Evolutionary conservation across 2,888 invertebrate species (phyloP), one percentile per base, ranked within the genome.

Genomic region (Chaetoderma sp.): DNA sequence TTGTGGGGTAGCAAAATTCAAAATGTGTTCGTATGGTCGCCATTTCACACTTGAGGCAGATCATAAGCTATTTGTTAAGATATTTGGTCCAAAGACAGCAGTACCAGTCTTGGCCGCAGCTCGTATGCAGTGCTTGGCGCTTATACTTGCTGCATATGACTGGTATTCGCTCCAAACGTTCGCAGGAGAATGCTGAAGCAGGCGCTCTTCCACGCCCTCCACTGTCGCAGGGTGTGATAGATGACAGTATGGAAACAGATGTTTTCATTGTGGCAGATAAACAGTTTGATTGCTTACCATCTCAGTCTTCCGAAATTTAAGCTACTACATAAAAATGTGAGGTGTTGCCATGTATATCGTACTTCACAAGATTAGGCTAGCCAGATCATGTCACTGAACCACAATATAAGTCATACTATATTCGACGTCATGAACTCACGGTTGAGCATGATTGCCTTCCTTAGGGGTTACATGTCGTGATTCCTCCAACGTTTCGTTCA

Each of bases 91-190:
- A 2, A 39, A 33, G 16, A 70, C 69, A 45, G 65, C 67, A 70
- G n/a, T 82, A 72, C 63, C 82, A 73, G 45, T 68, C 63, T 73
- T 76, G 28, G 77, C 80, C 18, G 76, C 82, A 5, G 77, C 39
- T 36, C 10, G 39, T 10, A 13, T 36, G n/a, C 39, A 36, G n/a
- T n/a, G 39, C n/a, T 36, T 10, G 39, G 39, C 39, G 10, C 10
- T 36, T n/a, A 36, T 36, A 13, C 39, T 36, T 10, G 10, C 39
- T 13, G 39, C 39, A n/a, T 36, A 36, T 36, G n/a, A 10, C n/a
- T 36, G n/a, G 10, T 13, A 36, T n/a, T n/a, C n/a, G n/a, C n/a
- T n/a, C n/a, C n/a, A 10, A 36, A n/a, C n/a, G n/a, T n/a, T n/a
- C n/a, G n/a, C n/a, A n/a, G n/a, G n/a, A n/a, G n/a, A n/a, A n/a